Percentiles rank a stretch among this genome's conserved stretches.
Evolutionary conservation across 2,113 vertebrate species (phyloP).

Genomic region (Cyanoramphus novaezelandiae): DNA sequence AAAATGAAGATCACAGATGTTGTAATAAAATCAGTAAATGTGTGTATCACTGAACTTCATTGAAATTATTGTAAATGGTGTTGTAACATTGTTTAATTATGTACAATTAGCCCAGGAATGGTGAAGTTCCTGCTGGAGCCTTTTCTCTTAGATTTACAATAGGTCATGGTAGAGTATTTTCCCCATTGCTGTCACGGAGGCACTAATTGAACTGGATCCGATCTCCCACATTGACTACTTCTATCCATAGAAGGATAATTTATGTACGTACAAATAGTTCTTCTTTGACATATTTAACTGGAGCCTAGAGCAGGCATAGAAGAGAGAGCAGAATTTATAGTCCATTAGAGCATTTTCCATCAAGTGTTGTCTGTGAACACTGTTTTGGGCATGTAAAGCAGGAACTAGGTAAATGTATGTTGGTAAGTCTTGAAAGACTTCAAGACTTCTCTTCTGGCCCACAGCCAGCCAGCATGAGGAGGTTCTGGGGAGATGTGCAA

Average conservation of each 20-base stretch:
- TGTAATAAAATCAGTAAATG: constrained; percentile 14
- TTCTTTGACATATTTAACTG: constrained; percentile 12
- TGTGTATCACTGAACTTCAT: constrained; percentile 19
- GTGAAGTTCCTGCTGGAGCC: constrained; percentile 26
- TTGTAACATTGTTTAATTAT: constrained; percentile 44
- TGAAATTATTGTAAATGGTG: constrained; percentile 45
- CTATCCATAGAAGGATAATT: neutral
- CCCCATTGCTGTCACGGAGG: constrained; percentile 30
- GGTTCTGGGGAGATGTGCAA: neutral
- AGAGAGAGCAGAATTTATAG: constrained; percentile 7
- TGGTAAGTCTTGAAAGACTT: neutral
- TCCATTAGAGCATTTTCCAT: neutral
- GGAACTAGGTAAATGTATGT: neutral
- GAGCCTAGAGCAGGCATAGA: neutral
- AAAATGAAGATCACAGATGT: constrained; percentile 7
- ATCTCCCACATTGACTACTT: neutral
- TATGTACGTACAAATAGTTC: neutral
- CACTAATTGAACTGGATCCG: constrained; percentile 22
- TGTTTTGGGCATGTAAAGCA: neutral
- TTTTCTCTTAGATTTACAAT: constrained; percentile 46
- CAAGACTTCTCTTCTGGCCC: neutral
- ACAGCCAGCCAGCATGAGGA: neutral
- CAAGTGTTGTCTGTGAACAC: neutral
- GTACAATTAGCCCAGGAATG: constrained; percentile 45
- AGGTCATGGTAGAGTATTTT: constrained; percentile 38